A percentile compares a stretch with the other conserved stretches of the same genome.
phyloP scores from a whole-genome alignment of 2,113 vertebrate genomes.

The Callospermophilus lateralis region DNA sequence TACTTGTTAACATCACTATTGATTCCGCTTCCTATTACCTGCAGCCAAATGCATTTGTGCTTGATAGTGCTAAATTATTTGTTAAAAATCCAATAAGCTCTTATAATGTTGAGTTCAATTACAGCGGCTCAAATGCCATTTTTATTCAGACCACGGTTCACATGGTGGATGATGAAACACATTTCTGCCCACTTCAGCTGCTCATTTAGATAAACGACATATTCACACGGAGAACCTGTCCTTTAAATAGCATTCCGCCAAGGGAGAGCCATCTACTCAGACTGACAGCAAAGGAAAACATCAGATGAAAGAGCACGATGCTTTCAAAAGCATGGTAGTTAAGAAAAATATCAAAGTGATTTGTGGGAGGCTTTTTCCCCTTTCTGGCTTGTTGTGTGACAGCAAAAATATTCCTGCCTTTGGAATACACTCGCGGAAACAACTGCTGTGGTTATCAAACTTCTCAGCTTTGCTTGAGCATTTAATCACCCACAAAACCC shows the following conservation, averaged over 20 bases:
- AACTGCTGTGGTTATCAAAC: constrained; percentile 69
- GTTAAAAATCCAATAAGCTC: background rate
- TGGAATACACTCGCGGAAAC: constrained; percentile 57
- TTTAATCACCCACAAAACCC: constrained; percentile 80
- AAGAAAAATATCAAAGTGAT: background rate
- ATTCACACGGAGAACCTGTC: background rate
- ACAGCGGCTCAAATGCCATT: background rate
- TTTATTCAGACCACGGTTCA: background rate
- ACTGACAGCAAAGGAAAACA: background rate
- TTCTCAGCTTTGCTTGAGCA: constrained; percentile 59
- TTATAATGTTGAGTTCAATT: background rate
- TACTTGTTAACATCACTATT: background rate
- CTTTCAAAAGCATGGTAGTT: constrained; percentile 3
- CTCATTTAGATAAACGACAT: constrained; percentile 2
- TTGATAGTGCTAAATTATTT: background rate
- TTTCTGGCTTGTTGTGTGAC: background rate
- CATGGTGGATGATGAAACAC: background rate
- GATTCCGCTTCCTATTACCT: background rate
- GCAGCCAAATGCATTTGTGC: background rate
- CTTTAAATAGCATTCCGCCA: background rate
- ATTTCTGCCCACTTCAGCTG: background rate
- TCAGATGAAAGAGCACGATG: background rate
- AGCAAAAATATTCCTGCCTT: constrained; percentile 50
- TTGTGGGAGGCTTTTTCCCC: constrained; percentile 20
- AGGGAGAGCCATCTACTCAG: constrained; percentile 34